These are phyloP conservation scores for Ellobius talpinus DNA, from an alignment of 2,113 vertebrate species.

Conservation along the genomic window DNA sequence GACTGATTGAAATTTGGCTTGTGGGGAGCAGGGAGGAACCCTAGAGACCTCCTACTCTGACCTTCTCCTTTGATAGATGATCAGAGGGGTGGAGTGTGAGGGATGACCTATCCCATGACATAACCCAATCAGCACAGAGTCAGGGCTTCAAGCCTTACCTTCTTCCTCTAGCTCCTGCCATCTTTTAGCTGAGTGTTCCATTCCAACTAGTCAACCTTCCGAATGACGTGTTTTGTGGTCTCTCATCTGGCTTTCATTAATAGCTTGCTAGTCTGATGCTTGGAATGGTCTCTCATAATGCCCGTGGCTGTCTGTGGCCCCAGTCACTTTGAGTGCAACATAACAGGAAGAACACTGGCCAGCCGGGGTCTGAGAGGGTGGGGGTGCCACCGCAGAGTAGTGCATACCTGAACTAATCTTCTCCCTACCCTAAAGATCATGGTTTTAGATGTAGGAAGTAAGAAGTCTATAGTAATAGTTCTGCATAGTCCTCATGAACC, in stretches of 20 bases:
- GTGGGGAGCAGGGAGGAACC: background rate
- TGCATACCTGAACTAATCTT: background rate
- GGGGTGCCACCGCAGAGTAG: background rate
- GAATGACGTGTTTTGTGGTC: slow-evolving; percentile 11
- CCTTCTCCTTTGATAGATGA: slow-evolving; percentile 30
- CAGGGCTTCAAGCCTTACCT: background rate
- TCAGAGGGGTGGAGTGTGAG: background rate
- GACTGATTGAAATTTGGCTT: slow-evolving; percentile 44
- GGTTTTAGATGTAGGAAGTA: background rate
- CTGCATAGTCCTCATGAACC: background rate
- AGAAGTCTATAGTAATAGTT: background rate
- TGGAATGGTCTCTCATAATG: slow-evolving; percentile 20
- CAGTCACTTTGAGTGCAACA: background rate
- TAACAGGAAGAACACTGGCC: background rate
- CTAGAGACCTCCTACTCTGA: background rate
- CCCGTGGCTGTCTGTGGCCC: background rate
- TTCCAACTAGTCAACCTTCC: background rate
- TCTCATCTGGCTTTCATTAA: slow-evolving; percentile 71
- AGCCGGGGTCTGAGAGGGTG: background rate
- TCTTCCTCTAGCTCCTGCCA: background rate
- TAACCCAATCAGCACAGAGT: background rate
- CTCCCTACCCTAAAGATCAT: background rate
- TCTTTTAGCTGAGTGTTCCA: background rate
- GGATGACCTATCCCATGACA: background rate
- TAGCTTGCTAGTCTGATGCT: background rate